Conservation (phyloP, 2,888 invertebrate species). For the Molorchus minor region DNA sequence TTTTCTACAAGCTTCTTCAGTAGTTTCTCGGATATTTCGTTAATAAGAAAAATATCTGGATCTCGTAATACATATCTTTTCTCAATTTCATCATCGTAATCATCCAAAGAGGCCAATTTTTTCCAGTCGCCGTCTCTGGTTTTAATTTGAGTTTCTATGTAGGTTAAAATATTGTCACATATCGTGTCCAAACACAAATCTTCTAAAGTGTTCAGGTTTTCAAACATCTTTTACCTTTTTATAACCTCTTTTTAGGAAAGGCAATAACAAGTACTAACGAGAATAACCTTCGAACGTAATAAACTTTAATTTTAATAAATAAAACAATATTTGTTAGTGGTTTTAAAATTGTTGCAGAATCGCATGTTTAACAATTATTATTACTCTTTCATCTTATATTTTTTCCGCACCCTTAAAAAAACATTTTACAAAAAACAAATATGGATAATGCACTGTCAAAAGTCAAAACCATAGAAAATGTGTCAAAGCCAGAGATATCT, state of each 20-base stretch:
- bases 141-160: constrained; percentile 55
- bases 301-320: neutral
- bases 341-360: neutral
- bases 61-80: constrained; percentile 62
- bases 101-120: constrained; percentile 39
- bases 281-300: no score
- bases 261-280: no score
- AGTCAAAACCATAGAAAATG: no score
- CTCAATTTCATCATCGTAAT: constrained; percentile 38
- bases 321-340: neutral
- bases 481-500: no score
- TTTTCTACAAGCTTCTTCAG: constrained; percentile 67
- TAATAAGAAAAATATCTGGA: constrained; percentile 67
- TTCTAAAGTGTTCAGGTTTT: constrained; percentile 70
- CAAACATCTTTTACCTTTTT: constrained; percentile 64
- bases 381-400: no score
- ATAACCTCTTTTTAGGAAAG: constrained; percentile 22
- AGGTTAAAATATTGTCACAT: constrained; percentile 68
- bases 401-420: no score
- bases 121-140: constrained; percentile 43
- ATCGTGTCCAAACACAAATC: constrained; percentile 72
- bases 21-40: constrained; percentile 68
- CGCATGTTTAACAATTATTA: neutral
- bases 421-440: no score
- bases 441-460: neutral